A percentile compares a stretch with the other conserved stretches of the same genome.
These are phyloP conservation scores for Caradrina kadenii DNA, from an alignment of 2,888 invertebrate species.

Conservation along the genomic window DNA sequence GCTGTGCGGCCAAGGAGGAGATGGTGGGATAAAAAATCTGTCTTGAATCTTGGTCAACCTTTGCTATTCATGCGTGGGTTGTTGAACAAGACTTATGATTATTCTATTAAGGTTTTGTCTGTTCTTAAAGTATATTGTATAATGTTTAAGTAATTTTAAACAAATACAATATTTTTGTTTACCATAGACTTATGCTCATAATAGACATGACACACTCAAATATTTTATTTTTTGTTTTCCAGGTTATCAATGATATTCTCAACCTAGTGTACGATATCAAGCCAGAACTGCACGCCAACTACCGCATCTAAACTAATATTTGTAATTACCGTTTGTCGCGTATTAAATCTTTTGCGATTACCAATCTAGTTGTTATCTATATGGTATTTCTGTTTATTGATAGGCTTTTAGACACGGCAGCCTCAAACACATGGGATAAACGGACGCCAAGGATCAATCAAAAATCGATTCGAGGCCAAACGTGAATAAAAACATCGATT, in stretches of 20 bases:
- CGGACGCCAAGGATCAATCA: slow-evolving; percentile 23
- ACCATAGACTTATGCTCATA: not conserved
- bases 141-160: too few species aligned
- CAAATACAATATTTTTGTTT: not conserved
- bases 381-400: slow-evolving; percentile 61
- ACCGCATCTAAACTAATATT: slow-evolving; percentile 83
- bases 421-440: slow-evolving; percentile 45
- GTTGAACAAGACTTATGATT: too few species aligned
- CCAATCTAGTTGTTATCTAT: slow-evolving; percentile 77
- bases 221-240: slow-evolving; percentile 64
- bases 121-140: too few species aligned
- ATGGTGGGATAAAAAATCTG: too few species aligned
- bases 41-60: too few species aligned
- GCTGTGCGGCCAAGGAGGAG: too few species aligned
- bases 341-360: slow-evolving; percentile 69
- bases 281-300: slow-evolving; percentile 98
- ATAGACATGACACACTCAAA: not conserved
- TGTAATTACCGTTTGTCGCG: slow-evolving; percentile 58
- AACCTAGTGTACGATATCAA: slow-evolving; percentile 97
- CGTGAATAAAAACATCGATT: slow-evolving; percentile 49
- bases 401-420: slow-evolving; percentile 68
- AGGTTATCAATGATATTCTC: slow-evolving; percentile 95
- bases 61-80: too few species aligned
- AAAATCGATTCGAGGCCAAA: slow-evolving; percentile 58
- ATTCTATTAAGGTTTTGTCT: too few species aligned